A percentile compares a stretch with the other conserved stretches of the same genome.
Conservation (phyloP, 2,113 vertebrate genomes). For the Anhinga anhinga region DNA sequence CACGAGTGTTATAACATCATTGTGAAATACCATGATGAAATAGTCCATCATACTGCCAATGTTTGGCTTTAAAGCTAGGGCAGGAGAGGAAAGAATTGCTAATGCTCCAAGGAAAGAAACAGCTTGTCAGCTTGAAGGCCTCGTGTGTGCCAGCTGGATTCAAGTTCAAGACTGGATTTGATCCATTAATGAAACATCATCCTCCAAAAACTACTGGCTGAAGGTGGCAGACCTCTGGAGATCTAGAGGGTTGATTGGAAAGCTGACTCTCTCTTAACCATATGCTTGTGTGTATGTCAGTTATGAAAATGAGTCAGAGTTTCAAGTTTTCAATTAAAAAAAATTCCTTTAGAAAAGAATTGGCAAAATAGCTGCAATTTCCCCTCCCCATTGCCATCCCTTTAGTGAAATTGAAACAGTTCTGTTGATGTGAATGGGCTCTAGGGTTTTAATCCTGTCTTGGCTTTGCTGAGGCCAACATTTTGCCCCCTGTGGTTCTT, state of each 20-base stretch:
- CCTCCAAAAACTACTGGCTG: slow-evolving; percentile 25
- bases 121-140: slow-evolving; percentile 41
- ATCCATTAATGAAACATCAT: slow-evolving; percentile 37
- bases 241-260: neutral
- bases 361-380: slow-evolving; percentile 3
- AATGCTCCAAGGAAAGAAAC: slow-evolving; percentile 41
- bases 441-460: neutral
- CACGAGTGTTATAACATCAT: neutral
- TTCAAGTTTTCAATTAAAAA: slow-evolving; percentile 12
- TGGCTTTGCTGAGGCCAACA: neutral
- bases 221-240: slow-evolving; percentile 44
- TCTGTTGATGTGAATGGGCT: neutral
- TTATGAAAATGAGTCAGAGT: slow-evolving; percentile 27
- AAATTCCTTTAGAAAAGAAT: neutral
- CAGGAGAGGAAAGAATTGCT: slow-evolving; percentile 2
- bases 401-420: neutral
- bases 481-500: neutral
- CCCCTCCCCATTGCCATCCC: neutral
- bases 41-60: neutral
- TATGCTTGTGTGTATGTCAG: neutral
- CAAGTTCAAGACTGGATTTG: neutral
- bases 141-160: slow-evolving; percentile 35
- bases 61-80: neutral
- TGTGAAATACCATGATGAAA: neutral
- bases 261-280: slow-evolving; percentile 6